phyloP scores from a whole-genome alignment of 2,797 vertebrate species.

The Dromococcyx pavoninus region DNA sequence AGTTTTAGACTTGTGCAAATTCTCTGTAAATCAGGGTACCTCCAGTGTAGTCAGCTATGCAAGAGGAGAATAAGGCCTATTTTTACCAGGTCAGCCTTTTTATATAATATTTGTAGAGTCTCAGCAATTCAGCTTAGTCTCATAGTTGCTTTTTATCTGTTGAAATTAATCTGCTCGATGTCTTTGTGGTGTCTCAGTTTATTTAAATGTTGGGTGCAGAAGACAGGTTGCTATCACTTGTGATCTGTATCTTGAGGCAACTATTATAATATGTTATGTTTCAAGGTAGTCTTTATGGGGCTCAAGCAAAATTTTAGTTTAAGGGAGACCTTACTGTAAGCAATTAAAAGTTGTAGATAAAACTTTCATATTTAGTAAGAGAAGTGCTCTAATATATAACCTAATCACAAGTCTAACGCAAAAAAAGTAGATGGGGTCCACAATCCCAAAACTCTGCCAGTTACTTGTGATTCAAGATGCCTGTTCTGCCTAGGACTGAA shows the following conservation, averaged over 20 bases:
- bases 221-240: background rate
- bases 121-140: background rate
- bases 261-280: background rate
- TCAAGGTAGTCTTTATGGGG: background rate
- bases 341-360: background rate
- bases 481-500: background rate
- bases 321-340: background rate
- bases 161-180: background rate
- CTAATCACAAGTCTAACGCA: background rate
- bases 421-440: background rate
- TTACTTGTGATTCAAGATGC: background rate
- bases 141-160: background rate
- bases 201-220: background rate
- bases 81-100: background rate
- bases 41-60: background rate
- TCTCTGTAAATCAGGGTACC: background rate
- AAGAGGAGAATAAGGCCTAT: background rate
- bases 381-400: background rate
- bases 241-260: background rate
- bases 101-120: background rate
- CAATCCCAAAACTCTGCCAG: background rate
- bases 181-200: background rate
- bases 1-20: background rate
- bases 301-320: background rate
- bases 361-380: background rate